Conservation (phyloP, 2,113 vertebrate genomes). For the Montifringilla adamsi region DNA sequence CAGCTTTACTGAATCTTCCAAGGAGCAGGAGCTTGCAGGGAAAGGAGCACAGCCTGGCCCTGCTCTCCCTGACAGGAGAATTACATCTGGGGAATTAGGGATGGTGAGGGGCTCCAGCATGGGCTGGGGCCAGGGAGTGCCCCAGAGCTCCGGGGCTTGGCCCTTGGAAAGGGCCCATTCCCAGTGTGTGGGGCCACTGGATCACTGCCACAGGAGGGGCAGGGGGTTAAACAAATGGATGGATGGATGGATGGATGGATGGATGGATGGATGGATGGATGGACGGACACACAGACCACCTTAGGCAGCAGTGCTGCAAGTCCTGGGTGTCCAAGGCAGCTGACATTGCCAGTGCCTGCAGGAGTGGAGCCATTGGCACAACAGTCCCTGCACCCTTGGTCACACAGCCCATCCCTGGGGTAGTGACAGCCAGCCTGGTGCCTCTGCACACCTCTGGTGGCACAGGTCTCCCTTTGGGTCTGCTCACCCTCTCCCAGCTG, state of each 20-base stretch:
- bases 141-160: not conserved
- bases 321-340: not conserved
- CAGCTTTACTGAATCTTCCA: not conserved
- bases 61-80: not conserved
- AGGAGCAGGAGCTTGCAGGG: not conserved
- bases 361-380: not conserved
- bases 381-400: not conserved
- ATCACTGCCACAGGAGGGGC: not conserved
- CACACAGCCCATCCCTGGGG: not conserved
- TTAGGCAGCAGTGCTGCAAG: too few relatives aligned
- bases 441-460: not conserved
- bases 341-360: not conserved
- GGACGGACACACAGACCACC: not conserved
- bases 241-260: not conserved
- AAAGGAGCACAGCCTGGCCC: not conserved
- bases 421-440: not conserved
- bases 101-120: accelerated
- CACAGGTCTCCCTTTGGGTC: not conserved
- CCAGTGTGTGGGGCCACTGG: not conserved
- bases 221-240: not conserved
- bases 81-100: not conserved
- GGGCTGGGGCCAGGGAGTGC: not conserved
- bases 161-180: not conserved
- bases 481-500: not conserved
- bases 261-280: not conserved